Evolutionary conservation across 1,140 invertebrate genomes (phyloP), one percentile per base, ranked within the genome.

Genomic region (Chironomus striatipennis): DNA sequence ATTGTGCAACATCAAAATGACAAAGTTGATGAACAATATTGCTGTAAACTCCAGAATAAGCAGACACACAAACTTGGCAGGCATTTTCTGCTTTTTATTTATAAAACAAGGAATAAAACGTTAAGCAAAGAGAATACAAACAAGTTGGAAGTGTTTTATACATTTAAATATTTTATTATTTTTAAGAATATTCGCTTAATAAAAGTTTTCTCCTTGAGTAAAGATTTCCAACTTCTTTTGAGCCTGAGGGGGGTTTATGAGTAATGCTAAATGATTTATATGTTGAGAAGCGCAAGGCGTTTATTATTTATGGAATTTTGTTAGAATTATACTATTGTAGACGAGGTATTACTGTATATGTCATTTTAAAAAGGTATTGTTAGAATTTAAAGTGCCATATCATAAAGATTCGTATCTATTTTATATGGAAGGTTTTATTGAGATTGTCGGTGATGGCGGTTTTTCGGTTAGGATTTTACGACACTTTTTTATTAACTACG

Each of bases 231-330:
- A n/a, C 47, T 57, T 57, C 12, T 57, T 57, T 8, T 15, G 15
- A 12, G 8, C 9, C 47, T 34, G 24, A 34, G 47, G 47, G n/a
- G 17, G 10, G 17, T 70, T n/a, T 10, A 18, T 21, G 65, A 70
- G 65, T 70, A 70, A 70, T 70, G 10, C 65, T 70, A 70, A 70
- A 70, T 70, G 65, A 70, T 70, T 70, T 70, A 70, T 70, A 70
- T 18, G n/a, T 70, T 70, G 65, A 5, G 47, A 70, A 70, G n/a
- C 9, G 65, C 9, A 70, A 70, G 47, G 12, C 65, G 65, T 70
- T 70, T 70, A 70, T 70, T 70, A 70, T 70, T 70, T 70, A 70
- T 70, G 65, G 18, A 70, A 67, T 67, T 20, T 67, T 17, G 4
- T 67, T 15, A n/a, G 64, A 3, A 70, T 20, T 70, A 70, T 9